Evolutionary conservation across 2,888 invertebrate species (phyloP).

Genomic region (Nephrotoma appendiculata): DNA sequence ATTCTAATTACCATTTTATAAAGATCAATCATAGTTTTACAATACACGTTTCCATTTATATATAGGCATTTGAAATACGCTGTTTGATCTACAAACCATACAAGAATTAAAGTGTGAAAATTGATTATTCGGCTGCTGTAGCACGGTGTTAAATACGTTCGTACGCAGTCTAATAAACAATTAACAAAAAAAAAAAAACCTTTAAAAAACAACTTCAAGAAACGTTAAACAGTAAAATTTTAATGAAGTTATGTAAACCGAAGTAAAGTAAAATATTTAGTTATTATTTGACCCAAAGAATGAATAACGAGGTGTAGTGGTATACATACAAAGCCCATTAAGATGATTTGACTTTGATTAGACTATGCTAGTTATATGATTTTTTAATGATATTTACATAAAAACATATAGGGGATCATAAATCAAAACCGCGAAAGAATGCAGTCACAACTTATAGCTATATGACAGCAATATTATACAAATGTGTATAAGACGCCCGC

Average conservation of each 20-base stretch:
- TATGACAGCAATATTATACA: background rate
- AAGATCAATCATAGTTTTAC: background rate
- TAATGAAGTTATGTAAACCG: background rate
- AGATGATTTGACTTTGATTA: background rate
- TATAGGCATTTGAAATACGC: background rate
- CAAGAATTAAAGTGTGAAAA: background rate
- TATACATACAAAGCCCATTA: background rate
- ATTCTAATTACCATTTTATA: background rate
- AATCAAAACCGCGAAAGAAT: background rate
- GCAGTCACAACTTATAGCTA: background rate
- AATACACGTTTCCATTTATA: background rate
- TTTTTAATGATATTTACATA: background rate
- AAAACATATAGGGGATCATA: background rate
- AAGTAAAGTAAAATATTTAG: background rate
- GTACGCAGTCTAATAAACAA: background rate
- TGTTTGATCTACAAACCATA: background rate
- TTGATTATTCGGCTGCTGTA: background rate
- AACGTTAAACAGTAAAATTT: background rate
- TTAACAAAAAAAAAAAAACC: background rate
- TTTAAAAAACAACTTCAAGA: background rate
- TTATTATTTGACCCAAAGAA: background rate
- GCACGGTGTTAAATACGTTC: background rate
- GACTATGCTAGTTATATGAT: background rate
- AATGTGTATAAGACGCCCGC: background rate
- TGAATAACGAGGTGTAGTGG: background rate